phyloP scores from a whole-genome alignment of 1,140 invertebrate genomes.

The Lasaia peninsularis region DNA sequence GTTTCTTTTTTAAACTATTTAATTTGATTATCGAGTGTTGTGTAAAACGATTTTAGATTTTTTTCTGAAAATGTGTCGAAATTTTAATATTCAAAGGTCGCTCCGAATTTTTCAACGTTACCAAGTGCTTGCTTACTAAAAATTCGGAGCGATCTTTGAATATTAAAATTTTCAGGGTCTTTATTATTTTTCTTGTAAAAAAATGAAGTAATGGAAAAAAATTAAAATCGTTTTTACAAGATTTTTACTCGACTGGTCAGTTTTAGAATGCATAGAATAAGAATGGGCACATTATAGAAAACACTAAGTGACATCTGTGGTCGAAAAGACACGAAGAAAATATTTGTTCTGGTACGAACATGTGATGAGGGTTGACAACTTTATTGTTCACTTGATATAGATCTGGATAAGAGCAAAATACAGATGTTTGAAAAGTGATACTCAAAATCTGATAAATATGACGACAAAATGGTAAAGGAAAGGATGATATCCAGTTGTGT shows the following conservation, averaged over 20 bases:
- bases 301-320: background rate
- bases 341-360: background rate
- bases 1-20: background rate
- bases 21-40: too few relatives aligned
- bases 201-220: too few relatives aligned
- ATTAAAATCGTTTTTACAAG: too few relatives aligned
- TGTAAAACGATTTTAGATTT: background rate
- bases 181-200: too few relatives aligned
- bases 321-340: background rate
- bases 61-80: background rate
- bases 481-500: too few relatives aligned
- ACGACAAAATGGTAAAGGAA: background rate
- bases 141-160: too few relatives aligned
- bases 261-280: background rate
- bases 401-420: background rate
- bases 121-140: too few relatives aligned
- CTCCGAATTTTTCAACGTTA: too few relatives aligned
- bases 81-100: too few relatives aligned
- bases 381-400: background rate
- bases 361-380: slow-evolving; percentile 3
- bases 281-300: background rate
- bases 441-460: background rate
- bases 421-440: background rate
- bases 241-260: too few relatives aligned
- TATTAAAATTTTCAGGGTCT: too few relatives aligned